Evolutionary conservation across 2,797 vertebrate genomes (phyloP).

Genomic region (Sparidentex hasta): DNA sequence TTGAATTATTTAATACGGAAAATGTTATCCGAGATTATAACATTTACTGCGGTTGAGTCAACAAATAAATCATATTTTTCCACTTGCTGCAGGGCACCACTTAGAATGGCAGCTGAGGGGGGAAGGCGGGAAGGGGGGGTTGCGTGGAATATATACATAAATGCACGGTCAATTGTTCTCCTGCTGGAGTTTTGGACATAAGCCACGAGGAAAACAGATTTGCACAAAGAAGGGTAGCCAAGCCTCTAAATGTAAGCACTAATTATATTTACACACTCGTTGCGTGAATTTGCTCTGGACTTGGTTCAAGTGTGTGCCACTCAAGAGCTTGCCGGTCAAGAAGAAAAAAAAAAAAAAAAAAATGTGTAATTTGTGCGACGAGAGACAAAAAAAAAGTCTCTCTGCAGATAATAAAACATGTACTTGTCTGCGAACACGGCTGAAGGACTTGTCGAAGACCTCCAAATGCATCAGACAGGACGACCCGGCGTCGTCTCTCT

Average conservation of each 20-base stretch:
- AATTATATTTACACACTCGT: conserved; percentile 43
- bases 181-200: conserved; percentile 34
- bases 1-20: conserved; percentile 79
- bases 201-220: conserved; percentile 40
- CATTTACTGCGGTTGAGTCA: conserved; percentile 53
- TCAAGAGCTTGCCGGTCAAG: conserved; percentile 19
- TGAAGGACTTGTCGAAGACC: conserved; percentile 55
- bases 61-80: conserved; percentile 74
- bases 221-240: conserved; percentile 25
- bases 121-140: conserved; percentile 28
- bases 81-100: conserved; percentile 45
- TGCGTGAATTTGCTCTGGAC: conserved; percentile 33
- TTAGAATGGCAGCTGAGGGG: conserved; percentile 51
- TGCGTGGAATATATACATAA: conserved; percentile 54
- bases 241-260: conserved; percentile 32
- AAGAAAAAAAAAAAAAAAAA: neutral
- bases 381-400: conserved; percentile 31
- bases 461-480: conserved; percentile 56
- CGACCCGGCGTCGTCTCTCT: conserved; percentile 48
- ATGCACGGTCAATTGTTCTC: conserved; percentile 20
- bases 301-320: conserved; percentile 31
- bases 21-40: conserved; percentile 58
- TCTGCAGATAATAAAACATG: conserved; percentile 65
- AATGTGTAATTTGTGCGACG: conserved; percentile 42
- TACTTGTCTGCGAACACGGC: conserved; percentile 36